phyloP scores from a whole-genome alignment of 1,140 invertebrate genomes.

The Drosophila baimaii region DNA sequence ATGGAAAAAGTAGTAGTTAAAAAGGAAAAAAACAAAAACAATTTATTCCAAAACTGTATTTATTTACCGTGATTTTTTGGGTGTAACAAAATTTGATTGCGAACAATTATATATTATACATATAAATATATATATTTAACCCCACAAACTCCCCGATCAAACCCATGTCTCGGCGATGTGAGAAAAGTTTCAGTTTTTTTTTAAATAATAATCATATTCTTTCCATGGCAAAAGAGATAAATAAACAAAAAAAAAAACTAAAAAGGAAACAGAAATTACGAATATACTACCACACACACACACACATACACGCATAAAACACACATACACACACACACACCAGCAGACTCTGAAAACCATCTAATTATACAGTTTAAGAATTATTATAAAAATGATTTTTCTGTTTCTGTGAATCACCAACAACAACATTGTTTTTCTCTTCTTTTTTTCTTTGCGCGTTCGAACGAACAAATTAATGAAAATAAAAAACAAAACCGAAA shows the following conservation, averaged over 20 bases:
- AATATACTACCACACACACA: constrained; percentile 41
- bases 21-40: constrained; percentile 27
- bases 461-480: constrained; percentile 67
- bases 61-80: constrained; percentile 64
- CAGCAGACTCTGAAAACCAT: constrained; percentile 53
- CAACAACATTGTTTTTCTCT: constrained; percentile 84
- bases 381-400: constrained; percentile 83
- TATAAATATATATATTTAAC: constrained; percentile 11
- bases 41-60: constrained; percentile 27
- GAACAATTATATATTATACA: constrained; percentile 46
- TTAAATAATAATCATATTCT: constrained; percentile 29
- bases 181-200: constrained; percentile 39
- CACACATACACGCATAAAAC: constrained; percentile 41
- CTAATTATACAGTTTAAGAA: constrained; percentile 81
- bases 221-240: constrained; percentile 46
- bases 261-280: constrained; percentile 30
- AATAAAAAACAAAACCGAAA: constrained; percentile 33
- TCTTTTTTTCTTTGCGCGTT: constrained; percentile 84
- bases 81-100: constrained; percentile 79
- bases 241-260: constrained; percentile 21
- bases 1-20: constrained; percentile 28
- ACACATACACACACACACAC: constrained; percentile 28
- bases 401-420: constrained; percentile 84
- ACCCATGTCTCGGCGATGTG: constrained; percentile 31
- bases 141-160: constrained; percentile 17